Base-by-base conservation (phyloP, 2,888 invertebrate genomes). In the Lepas anatifera region DNA sequence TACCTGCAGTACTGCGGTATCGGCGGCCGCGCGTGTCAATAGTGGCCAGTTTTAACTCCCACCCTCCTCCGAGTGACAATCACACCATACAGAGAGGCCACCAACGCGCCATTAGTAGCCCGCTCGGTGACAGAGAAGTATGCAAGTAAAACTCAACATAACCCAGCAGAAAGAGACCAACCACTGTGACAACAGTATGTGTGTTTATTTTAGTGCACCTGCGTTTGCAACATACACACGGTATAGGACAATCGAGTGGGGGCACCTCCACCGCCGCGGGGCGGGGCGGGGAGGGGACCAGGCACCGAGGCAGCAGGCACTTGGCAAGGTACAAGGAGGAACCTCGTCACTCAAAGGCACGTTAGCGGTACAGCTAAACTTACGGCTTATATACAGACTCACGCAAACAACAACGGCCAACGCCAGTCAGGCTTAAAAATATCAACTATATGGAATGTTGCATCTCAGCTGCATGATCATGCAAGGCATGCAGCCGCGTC, bases 171-270 rank as follows among this genome's bases (percentile, higher is more conserved):
- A 29, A 58, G 32, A 58, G 35, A 58, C 58, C 58, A 58, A 58
- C 58, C 58, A 58, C 58, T 58, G 58, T 58, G 58, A 18, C 18
- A 27, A 58, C 58, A 58, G 58, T 32, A 52, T 58, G 58, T 29
- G 52, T 35, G 58, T 58, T 58, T 58, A 58, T 58, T 58, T 58
- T 58, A 58, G 58, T 58, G 58, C 58, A 35, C 35, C 58, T 58
- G 58, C 58, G 35, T 58, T 35, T n/a, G n/a, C n/a, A n/a, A n/a
- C n/a, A n/a, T n/a, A 35, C 35, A 58, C 58, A 58, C 32, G 25
- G 48, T 48, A 35, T 58, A 58, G 58, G 58, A 35, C 58, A 35
- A 58, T 35, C 35, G 58, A 25, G 58, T 35, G 32, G 35, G 1
- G 48, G 22, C 58, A 58, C 22, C 58, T 58, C 58, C 58, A 58